These are phyloP conservation scores for Drosophila neutralis DNA, from an alignment of 2,888 invertebrate species.

Conservation along the genomic window DNA sequence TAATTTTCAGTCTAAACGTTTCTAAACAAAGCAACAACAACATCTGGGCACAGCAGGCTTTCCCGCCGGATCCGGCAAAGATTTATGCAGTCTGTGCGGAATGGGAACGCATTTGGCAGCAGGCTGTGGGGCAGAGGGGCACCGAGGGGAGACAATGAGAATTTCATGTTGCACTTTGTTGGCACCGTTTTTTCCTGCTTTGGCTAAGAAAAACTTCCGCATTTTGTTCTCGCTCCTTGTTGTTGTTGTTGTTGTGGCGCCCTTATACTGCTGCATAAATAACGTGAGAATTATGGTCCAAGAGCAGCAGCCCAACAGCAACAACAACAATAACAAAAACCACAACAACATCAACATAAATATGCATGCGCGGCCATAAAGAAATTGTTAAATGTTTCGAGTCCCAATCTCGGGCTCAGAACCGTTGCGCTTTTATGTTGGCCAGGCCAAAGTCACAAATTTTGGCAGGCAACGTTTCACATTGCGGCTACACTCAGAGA, in stretches of 20 bases:
- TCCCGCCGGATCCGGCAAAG: conserved; percentile 45
- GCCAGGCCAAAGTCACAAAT: conserved; percentile 62
- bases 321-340: conserved; percentile 17
- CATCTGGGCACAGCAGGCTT: conserved; percentile 56
- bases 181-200: conserved; percentile 63
- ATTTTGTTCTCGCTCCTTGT: conserved; percentile 51
- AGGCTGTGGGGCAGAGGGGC: background rate
- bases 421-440: conserved; percentile 34
- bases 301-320: conserved; percentile 12
- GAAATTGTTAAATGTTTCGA: conserved; percentile 75
- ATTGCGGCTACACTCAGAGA: conserved; percentile 4
- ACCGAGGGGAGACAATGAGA: conserved; percentile 28
- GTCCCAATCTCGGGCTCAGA: conserved; percentile 43
- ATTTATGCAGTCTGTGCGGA: conserved; percentile 65
- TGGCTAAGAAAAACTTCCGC: conserved; percentile 69
- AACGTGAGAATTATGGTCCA: conserved; percentile 76
- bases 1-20: conserved; percentile 69
- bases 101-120: conserved; percentile 45
- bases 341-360: conserved; percentile 52
- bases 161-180: conserved; percentile 74
- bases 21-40: conserved; percentile 52
- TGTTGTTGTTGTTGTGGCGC: conserved; percentile 45
- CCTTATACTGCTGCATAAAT: conserved; percentile 66
- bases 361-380: conserved; percentile 74
- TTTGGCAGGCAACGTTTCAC: conserved; percentile 37